A percentile compares a stretch with the other conserved stretches of the same genome.
Evolutionary conservation across 2,113 vertebrate species (phyloP).

Genomic region (Sterna hirundo): DNA sequence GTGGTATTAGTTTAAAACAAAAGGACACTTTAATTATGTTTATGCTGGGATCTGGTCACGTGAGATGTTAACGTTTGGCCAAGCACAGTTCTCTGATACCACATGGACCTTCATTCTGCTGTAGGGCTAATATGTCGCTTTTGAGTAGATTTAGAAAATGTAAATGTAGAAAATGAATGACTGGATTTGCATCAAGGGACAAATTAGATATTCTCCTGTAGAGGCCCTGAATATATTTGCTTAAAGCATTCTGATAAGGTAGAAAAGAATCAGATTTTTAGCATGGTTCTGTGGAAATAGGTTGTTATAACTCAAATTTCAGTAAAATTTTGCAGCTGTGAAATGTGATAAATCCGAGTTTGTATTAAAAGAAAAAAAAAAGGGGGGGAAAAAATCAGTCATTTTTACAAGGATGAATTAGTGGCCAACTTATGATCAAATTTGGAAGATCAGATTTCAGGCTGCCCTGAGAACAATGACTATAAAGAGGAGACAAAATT

Average conservation of each 20-base stretch:
- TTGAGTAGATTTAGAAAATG: not conserved
- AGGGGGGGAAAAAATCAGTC: accelerated
- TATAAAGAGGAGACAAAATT: not conserved
- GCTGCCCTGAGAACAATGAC: not conserved
- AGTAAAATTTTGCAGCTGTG: not conserved
- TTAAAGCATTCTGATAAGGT: not conserved
- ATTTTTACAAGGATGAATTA: not conserved
- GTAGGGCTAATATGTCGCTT: not conserved
- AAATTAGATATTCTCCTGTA: not conserved
- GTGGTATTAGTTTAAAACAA: not conserved
- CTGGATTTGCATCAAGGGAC: not conserved
- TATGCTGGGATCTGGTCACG: not conserved
- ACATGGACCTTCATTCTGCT: not conserved
- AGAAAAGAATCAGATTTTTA: not conserved
- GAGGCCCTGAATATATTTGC: not conserved
- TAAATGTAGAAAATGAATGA: not conserved
- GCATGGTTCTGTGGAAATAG: not conserved
- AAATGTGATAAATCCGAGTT: not conserved
- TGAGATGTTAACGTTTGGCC: not conserved
- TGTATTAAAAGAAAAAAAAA: not conserved
- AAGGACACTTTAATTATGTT: not conserved
- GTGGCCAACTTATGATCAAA: not conserved
- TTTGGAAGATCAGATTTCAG: not conserved
- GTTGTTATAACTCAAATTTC: not conserved
- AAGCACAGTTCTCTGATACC: not conserved